Evolutionary conservation across 2,888 invertebrate species (phyloP), one percentile per base, ranked within the genome.

Genomic region (Vandiemenella viatica): DNA sequence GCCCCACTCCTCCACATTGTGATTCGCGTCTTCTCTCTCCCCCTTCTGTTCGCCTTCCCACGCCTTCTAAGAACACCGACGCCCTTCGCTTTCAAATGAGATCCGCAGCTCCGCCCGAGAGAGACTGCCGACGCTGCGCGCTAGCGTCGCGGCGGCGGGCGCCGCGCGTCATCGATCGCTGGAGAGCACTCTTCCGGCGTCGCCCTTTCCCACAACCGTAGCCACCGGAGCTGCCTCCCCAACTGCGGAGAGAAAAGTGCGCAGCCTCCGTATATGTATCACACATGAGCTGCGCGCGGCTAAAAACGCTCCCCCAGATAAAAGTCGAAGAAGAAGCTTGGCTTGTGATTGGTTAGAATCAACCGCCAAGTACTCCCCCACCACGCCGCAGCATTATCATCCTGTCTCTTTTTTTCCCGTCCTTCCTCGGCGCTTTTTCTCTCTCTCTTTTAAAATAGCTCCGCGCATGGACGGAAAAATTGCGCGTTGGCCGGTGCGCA

Each of bases 381-480:
- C 37, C 18, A 15, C 37, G 16, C 26, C 16, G n/a, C 26, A 22
- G 16, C 48, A 49, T 49, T 45, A 49, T 49, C 44, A 38, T 45
- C 45, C 45, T 19, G 42, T 42, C 42, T 38, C 49, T 22, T 22
- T 44, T 49, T 49, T 49, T 49, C 37, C 17, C n/a, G n/a, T n/a
- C 20, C 19, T 19, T 4, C n/a, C 16, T 6, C 45, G 23, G 38
- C 44, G 23, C 43, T 40, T 44, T 49, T 49, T 49, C 45, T 19
- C 42, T 21, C 42, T 21, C 42, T 21, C 42, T 21, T 21, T 42
- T 42, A 20, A 49, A 49, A 49, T 45, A 45, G 49, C 49, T 43
- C 21, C 49, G 52, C 47, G 52, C 52, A 49, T 47, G 52, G 37
- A 47, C 51, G 23, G 52, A 49, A 52, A 52, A 52, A 52, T 49